Conservation (phyloP, 2,888 invertebrate genomes). For the Cybosia mesomella region DNA sequence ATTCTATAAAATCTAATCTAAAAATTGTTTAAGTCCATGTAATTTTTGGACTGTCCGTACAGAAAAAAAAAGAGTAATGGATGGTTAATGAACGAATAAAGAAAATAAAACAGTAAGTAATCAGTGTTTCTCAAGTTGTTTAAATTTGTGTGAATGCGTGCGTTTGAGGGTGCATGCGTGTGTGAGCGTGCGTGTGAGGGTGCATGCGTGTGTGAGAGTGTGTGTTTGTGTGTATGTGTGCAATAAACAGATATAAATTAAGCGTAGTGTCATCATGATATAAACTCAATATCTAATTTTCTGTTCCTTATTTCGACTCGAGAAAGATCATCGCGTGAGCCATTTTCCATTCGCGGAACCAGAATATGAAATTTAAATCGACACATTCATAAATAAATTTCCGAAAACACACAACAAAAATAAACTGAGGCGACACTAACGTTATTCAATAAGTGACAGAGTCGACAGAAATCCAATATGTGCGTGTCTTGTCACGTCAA, state of each 20-base stretch:
- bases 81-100: no score
- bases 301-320: background rate
- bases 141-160: background rate
- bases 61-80: no score
- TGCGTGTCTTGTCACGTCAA: slow-evolving; percentile 60
- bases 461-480: slow-evolving; percentile 67
- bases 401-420: slow-evolving; percentile 35
- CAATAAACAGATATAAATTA: background rate
- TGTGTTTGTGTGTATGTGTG: background rate
- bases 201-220: background rate
- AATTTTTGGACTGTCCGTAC: no score
- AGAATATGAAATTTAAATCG: slow-evolving; percentile 25
- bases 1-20: background rate
- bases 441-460: slow-evolving; percentile 60
- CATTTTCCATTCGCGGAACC: slow-evolving; percentile 13
- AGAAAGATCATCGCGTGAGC: slow-evolving; percentile 7
- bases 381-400: slow-evolving; percentile 38
- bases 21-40: no score
- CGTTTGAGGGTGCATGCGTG: no score
- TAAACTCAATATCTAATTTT: slow-evolving; percentile 7
- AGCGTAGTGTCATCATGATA: background rate
- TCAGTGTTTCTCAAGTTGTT: no score
- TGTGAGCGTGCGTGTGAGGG: no score
- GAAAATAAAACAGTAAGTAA: no score
- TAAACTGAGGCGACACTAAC: slow-evolving; percentile 34